phyloP scores from a whole-genome alignment of 2,888 invertebrate genomes.

The Ctenicera cuprea region DNA sequence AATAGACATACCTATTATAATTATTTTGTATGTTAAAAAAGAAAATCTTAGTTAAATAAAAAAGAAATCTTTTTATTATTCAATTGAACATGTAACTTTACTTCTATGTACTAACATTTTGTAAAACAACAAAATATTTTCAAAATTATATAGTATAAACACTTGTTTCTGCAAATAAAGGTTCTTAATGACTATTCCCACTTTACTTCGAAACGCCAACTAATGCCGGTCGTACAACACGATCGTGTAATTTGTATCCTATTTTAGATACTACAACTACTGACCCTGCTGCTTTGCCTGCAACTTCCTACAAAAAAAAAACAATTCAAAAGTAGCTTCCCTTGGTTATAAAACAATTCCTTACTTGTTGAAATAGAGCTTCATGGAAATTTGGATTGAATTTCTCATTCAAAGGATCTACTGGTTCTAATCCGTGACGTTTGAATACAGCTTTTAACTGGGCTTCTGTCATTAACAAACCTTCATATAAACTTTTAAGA shows the following conservation, averaged over 20 bases:
- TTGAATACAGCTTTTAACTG: conserved; percentile 91
- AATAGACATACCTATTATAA: no score
- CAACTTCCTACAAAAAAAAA: conserved; percentile 77
- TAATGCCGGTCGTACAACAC: conserved; percentile 95
- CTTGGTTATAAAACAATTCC: neutral
- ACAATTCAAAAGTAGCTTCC: neutral
- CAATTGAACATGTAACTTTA: neutral
- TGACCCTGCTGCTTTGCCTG: conserved; percentile 88
- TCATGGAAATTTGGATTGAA: conserved; percentile 98
- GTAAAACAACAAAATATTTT: neutral
- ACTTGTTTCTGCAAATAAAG: no score
- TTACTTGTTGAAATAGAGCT: conserved; percentile 94
- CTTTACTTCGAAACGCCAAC: conserved; percentile 93
- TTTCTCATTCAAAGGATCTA: conserved; percentile 93
- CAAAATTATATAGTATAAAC: no score
- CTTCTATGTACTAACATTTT: neutral
- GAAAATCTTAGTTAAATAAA: neutral
- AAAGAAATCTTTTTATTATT: conserved; percentile 14
- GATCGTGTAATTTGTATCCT: conserved; percentile 95
- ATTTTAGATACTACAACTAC: conserved; percentile 95
- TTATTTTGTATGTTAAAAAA: no score
- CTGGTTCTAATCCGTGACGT: conserved; percentile 90
- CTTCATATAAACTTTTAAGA: conserved; percentile 90
- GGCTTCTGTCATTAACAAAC: conserved; percentile 91
- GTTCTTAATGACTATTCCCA: neutral